phyloP scores from a whole-genome alignment of 30 jellyfish, hydroid and myxozoan species.

The Aurelia aurita complex sp. Pacific region DNA sequence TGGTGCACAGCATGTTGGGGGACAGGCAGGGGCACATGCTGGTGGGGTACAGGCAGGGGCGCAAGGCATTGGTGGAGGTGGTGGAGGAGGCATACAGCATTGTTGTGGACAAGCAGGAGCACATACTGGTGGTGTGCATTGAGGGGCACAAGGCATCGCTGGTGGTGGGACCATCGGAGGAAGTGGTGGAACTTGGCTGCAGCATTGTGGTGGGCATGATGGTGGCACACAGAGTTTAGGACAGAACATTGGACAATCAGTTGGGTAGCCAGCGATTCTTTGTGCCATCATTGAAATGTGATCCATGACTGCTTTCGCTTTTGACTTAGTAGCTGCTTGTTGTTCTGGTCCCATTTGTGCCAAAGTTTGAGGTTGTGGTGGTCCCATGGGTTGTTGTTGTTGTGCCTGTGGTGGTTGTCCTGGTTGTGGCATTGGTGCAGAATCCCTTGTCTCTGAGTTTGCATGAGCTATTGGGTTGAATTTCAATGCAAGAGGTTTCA shows the following conservation, averaged over 20 bases:
- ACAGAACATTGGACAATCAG: constrained; percentile 94
- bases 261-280: constrained; percentile 82
- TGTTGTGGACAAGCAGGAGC: constrained; percentile 62
- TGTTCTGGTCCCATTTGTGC: constrained; percentile 86
- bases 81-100: constrained; percentile 66
- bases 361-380: constrained; percentile 58
- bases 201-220: constrained; percentile 86
- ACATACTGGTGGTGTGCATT: constrained; percentile 67
- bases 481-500: constrained; percentile 71
- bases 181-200: constrained; percentile 72
- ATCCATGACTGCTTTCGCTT: constrained; percentile 65
- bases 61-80: constrained; percentile 79
- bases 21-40: constrained; percentile 72
- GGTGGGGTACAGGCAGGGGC: constrained; percentile 80
- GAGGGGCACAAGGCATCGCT: constrained; percentile 63
- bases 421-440: constrained; percentile 63
- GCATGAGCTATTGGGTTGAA: constrained; percentile 49
- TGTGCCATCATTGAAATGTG: constrained; percentile 70
- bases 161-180: constrained; percentile 92
- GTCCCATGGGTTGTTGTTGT: constrained; percentile 32
- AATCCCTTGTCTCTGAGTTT: constrained; percentile 34
- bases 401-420: constrained; percentile 52
- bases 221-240: constrained; percentile 93
- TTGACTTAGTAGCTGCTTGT: constrained; percentile 81
- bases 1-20: constrained; percentile 77